These are phyloP conservation scores for Mycalesis mineus DNA, from an alignment of 2,888 invertebrate species.

Conservation along the genomic window DNA sequence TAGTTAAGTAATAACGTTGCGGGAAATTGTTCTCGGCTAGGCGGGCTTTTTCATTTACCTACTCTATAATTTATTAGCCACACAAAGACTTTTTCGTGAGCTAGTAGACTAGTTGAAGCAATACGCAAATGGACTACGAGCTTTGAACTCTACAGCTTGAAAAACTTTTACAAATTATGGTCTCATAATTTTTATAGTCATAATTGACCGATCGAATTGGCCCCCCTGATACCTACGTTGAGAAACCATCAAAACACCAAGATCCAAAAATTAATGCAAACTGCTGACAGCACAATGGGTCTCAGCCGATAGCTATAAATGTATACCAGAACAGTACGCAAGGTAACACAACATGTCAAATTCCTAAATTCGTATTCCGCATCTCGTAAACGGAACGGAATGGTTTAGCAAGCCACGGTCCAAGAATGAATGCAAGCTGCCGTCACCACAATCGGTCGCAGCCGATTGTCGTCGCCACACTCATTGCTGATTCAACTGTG, in stretches of 20 bases:
- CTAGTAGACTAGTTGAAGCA: too few species aligned
- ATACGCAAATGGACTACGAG: too few species aligned
- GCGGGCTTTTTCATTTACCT: conserved; percentile 1
- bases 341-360: conserved; percentile 6
- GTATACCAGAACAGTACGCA: not conserved
- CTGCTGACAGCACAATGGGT: too few species aligned
- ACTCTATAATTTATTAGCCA: conserved; percentile 2
- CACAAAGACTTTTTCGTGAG: not conserved
- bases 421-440: conserved; percentile 69
- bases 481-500: conserved; percentile 61
- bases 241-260: too few species aligned
- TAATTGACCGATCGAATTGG: too few species aligned
- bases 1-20: conserved; percentile 61
- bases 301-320: too few species aligned
- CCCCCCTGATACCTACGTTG: too few species aligned
- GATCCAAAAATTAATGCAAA: too few species aligned
- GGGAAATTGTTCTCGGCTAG: conserved; percentile 37
- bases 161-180: too few species aligned
- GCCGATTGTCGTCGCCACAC: conserved; percentile 69
- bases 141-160: too few species aligned
- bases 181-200: too few species aligned
- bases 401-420: conserved; percentile 43
- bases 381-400: conserved; percentile 42
- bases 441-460: conserved; percentile 65
- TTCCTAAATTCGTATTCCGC: conserved; percentile 57